These are phyloP conservation scores for Thymelicus sylvestris DNA, from an alignment of 2,888 invertebrate species.

Conservation along the genomic window DNA sequence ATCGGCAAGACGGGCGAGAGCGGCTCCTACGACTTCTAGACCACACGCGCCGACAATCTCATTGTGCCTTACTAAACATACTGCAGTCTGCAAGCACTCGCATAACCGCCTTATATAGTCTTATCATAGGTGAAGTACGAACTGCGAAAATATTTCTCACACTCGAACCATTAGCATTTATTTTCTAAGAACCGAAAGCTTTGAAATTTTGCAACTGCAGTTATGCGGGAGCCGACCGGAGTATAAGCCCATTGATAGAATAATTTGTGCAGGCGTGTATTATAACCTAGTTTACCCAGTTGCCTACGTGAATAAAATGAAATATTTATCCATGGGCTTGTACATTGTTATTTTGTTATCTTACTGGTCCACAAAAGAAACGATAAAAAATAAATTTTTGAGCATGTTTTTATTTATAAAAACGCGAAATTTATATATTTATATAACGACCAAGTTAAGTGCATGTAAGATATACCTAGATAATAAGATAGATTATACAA, in stretches of 20 bases:
- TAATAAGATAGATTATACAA: conserved; percentile 48
- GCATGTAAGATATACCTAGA: conserved; percentile 48
- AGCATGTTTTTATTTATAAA: conserved; percentile 17
- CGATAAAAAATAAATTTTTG: conserved; percentile 5
- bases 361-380: conserved; percentile 24
- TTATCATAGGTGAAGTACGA: background rate
- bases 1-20: conserved; percentile 89
- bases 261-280: conserved; percentile 12
- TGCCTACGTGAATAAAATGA: conserved; percentile 29
- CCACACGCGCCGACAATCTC: conserved; percentile 25
- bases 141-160: background rate
- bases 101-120: conserved; percentile 14
- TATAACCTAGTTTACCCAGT: background rate
- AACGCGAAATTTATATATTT: conserved; percentile 18
- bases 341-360: conserved; percentile 41
- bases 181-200: conserved; percentile 11
- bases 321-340: conserved; percentile 54
- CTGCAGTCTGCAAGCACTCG: conserved; percentile 21
- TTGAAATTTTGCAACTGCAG: background rate
- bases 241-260: conserved; percentile 45
- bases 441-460: conserved; percentile 37
- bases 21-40: conserved; percentile 91
- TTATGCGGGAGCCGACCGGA: conserved; percentile 25
- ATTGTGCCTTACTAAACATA: conserved; percentile 33
- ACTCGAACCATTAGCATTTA: conserved; percentile 9